phyloP scores from a whole-genome alignment of 2,797 vertebrate species.

The Eutrigla gurnardus region DNA sequence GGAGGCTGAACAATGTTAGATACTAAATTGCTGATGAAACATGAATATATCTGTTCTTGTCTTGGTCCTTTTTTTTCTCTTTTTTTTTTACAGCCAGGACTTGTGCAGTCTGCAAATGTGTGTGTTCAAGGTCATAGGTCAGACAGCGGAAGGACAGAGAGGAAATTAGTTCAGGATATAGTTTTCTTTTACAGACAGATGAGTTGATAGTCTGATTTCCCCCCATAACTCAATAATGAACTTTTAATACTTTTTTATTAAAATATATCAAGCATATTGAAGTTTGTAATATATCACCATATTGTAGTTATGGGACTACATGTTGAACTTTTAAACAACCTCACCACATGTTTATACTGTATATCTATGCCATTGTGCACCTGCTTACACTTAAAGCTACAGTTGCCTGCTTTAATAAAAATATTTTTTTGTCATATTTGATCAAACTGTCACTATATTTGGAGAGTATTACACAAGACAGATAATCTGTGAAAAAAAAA shows the following conservation, averaged over 20 bases:
- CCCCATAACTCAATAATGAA: slow-evolving; percentile 26
- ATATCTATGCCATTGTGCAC: not conserved
- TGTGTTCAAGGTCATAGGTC: slow-evolving; percentile 46
- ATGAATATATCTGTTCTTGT: slow-evolving; percentile 19
- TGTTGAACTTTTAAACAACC: slow-evolving; percentile 20
- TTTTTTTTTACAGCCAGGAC: slow-evolving; percentile 10
- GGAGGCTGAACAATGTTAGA: not conserved
- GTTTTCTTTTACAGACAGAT: slow-evolving; percentile 23
- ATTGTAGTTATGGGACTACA: not conserved
- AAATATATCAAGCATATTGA: slow-evolving; percentile 41
- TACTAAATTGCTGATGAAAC: not conserved
- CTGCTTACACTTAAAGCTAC: not conserved
- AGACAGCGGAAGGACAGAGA: slow-evolving; percentile 12
- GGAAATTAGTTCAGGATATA: slow-evolving; percentile 50
- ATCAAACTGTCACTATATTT: not conserved
- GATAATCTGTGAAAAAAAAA: not conserved
- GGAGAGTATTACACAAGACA: not conserved
- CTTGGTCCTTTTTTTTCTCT: slow-evolving; percentile 3
- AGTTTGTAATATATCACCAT: slow-evolving; percentile 12
- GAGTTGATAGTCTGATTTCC: slow-evolving; percentile 16
- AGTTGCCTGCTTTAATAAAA: not conserved
- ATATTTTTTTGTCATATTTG: not conserved
- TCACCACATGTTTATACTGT: slow-evolving; percentile 9
- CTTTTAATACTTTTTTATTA: slow-evolving; percentile 32
- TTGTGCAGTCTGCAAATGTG: not conserved